Percentiles rank a stretch among this genome's conserved stretches.
Conservation (phyloP, 2,888 invertebrate genomes). For the Lasioglossum malachurum region DNA sequence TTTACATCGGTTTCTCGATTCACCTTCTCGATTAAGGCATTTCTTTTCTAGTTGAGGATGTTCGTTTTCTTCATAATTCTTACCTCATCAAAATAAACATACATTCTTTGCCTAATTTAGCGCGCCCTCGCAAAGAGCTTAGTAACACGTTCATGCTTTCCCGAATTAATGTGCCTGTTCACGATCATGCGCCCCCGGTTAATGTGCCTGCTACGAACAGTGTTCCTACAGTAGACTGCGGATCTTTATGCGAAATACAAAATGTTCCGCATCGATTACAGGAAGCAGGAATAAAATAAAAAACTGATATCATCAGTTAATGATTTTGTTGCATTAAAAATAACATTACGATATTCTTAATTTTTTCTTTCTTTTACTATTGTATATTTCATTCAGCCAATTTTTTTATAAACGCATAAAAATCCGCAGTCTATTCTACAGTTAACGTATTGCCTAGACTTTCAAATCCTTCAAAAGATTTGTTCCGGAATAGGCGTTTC, state of each 20-base stretch:
- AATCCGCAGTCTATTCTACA: not conserved
- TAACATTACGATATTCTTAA: no score
- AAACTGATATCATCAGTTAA: no score
- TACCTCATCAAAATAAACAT: not conserved
- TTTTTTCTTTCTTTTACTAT: no score
- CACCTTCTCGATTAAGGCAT: not conserved
- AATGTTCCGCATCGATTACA: no score
- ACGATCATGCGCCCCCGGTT: not conserved
- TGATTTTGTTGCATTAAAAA: no score
- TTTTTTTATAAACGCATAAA: no score
- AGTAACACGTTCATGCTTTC: not conserved
- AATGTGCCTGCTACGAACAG: not conserved
- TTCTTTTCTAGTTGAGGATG: not conserved
- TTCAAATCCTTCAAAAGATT: not conserved
- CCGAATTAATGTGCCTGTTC: not conserved
- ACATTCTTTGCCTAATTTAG: not conserved
- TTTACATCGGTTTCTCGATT: not conserved
- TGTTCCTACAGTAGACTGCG: not conserved
- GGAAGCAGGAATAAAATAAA: no score
- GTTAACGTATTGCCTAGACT: not conserved
- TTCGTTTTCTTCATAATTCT: not conserved
- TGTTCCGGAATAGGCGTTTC: not conserved
- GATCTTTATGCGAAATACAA: no score
- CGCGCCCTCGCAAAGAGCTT: not conserved
- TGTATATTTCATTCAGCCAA: no score